Evolutionary conservation across 2,113 vertebrate species (phyloP).

Genomic region (Otocyon megalotis): DNA sequence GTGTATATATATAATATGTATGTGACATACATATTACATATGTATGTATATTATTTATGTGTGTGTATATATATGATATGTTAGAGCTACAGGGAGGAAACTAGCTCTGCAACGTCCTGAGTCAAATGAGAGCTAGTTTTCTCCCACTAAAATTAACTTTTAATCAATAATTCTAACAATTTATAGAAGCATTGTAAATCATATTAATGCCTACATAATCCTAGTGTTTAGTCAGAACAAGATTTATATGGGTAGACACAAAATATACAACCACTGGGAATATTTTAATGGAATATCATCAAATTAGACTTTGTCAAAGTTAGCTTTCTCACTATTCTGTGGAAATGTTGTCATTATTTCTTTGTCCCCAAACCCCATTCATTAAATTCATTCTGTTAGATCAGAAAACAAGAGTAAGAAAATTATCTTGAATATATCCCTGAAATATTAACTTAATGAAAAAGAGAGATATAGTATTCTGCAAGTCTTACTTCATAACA

Average conservation of each 20-base stretch:
- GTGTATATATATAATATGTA: neutral
- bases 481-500: neutral
- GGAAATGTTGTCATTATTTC: neutral
- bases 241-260: neutral
- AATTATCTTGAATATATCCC: neutral
- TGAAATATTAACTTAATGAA: neutral
- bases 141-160: neutral
- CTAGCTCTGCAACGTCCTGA: neutral
- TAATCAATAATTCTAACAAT: neutral
- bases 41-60: neutral
- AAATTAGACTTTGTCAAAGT: neutral
- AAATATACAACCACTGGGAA: neutral
- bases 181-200: neutral
- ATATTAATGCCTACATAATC: neutral
- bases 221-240: neutral
- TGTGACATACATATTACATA: neutral
- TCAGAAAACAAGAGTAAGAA: neutral
- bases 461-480: neutral
- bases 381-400: accelerated
- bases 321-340: neutral
- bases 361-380: neutral
- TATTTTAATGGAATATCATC: neutral
- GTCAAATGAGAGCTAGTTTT: neutral
- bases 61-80: neutral
- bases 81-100: neutral